phyloP scores from a whole-genome alignment of 2,888 invertebrate species.

The Torymus aiolomorphi region DNA sequence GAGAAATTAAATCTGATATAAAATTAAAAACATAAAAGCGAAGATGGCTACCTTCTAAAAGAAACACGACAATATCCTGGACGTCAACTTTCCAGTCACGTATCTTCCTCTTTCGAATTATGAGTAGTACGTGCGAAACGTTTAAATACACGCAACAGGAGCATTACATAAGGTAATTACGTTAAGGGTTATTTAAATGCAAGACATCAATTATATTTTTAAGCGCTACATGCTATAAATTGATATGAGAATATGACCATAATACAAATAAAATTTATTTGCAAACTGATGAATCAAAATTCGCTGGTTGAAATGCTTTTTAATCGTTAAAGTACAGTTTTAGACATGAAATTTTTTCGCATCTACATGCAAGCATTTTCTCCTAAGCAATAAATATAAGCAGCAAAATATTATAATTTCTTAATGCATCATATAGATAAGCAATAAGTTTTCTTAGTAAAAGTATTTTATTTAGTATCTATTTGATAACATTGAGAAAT shows the following conservation, averaged over 20 bases:
- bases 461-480: neutral
- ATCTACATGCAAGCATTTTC: conserved; percentile 63
- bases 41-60: too few species aligned
- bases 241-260: neutral
- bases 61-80: too few species aligned
- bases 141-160: neutral
- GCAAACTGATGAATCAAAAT: too few species aligned
- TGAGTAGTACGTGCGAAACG: neutral
- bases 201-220: conserved; percentile 57
- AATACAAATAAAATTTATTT: neutral
- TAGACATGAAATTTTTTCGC: conserved; percentile 54
- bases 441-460: neutral
- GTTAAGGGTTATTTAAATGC: conserved; percentile 61
- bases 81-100: too few species aligned
- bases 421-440: conserved; percentile 8
- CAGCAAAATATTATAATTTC: conserved; percentile 29
- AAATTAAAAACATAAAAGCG: neutral
- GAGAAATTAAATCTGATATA: too few species aligned
- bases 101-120: too few species aligned
- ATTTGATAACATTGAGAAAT: conserved; percentile 4
- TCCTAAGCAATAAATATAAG: conserved; percentile 23
- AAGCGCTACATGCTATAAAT: conserved; percentile 30
- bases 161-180: neutral
- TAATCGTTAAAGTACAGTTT: neutral
- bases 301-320: neutral